These are phyloP conservation scores for Callipepla squamata DNA, from an alignment of 2,113 vertebrate genomes.

Conservation along the genomic window DNA sequence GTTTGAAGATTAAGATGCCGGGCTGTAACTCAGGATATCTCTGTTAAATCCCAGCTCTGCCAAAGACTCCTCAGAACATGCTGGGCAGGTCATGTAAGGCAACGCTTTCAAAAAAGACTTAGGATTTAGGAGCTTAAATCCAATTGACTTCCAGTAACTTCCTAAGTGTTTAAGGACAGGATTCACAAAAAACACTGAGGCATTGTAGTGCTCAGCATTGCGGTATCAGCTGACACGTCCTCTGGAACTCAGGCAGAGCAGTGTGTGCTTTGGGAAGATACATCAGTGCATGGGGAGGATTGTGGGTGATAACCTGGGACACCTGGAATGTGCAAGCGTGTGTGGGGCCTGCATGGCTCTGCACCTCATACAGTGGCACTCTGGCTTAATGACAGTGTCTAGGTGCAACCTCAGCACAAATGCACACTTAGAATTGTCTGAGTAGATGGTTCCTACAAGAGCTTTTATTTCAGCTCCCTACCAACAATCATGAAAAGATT, in stretches of 20 bases:
- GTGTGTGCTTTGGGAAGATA: neutral
- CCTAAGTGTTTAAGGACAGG: neutral
- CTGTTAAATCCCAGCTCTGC: conserved; percentile 46
- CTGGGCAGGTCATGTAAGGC: neutral
- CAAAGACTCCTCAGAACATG: conserved; percentile 12
- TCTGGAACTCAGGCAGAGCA: neutral
- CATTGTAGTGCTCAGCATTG: neutral
- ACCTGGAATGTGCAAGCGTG: neutral
- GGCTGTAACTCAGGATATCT: conserved; percentile 2
- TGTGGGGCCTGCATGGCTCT: neutral
- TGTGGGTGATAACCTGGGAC: neutral
- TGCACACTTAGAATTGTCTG: neutral
- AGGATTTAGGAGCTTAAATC: conserved; percentile 41
- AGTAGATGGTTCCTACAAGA: neutral
- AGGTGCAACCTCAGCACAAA: neutral
- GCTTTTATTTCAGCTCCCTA: neutral
- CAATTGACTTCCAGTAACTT: conserved; percentile 33
- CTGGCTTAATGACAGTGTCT: neutral
- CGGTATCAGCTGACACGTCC: neutral
- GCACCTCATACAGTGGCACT: neutral
- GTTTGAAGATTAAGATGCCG: conserved; percentile 34
- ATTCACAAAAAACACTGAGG: neutral
- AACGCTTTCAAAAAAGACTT: conserved; percentile 26
- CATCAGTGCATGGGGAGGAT: neutral
- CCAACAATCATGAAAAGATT: conserved; percentile 1